Base-by-base conservation (phyloP, 2,888 invertebrate genomes). In the Gnatocerus cornutus region DNA sequence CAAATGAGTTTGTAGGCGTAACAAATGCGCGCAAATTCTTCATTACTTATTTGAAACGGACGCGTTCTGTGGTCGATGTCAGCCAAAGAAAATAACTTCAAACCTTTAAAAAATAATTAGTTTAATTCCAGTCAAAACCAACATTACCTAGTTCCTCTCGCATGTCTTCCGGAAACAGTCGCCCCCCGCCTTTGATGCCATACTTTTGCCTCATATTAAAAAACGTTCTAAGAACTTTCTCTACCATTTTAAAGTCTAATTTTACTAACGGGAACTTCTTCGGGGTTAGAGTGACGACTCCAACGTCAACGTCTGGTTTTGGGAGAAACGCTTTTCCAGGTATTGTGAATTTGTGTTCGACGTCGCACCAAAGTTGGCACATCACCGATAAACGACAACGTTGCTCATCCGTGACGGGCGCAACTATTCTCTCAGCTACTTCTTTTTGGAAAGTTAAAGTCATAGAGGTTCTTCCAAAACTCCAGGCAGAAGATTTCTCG, bases 371-470 rank as follows among this genome's bases (percentile, higher is more conserved):
- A 79, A 94, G 90, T 86, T 99, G 99, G 74, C 95, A 95, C 93
- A 99, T 98, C 0, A 98, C 89, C 0, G 98, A 98, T 13, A 99
- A 86, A 29, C 82, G 88, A 82, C 96, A 95, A 75, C 99, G 88
- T 80, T 95, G 92, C 0, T 86, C 83, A 53, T 89, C 84, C 13
- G 88, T 85, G 7, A 91, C 87, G 0, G 88, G 88, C 0, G 98
- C 97, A 4, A 92, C 90, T 85, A 99, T 93, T 75, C 99, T 88
- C 82, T 97, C 93, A 0, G 96, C 99, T 0, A 99, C 97, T 88
- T 99, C 98, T 80, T 96, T 93, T 85, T 99, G 99, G 87, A 99
- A 99, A 7, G 99, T 99, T 53, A 99, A 86, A 0, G 97, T 95
- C 91, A 99, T 91, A 64, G 90, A 89, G 0, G 94, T 90, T 48